A percentile compares a stretch with the other conserved stretches of the same genome.
phyloP scores from a whole-genome alignment of 2,797 vertebrate genomes.

The Nothura maculosa region DNA sequence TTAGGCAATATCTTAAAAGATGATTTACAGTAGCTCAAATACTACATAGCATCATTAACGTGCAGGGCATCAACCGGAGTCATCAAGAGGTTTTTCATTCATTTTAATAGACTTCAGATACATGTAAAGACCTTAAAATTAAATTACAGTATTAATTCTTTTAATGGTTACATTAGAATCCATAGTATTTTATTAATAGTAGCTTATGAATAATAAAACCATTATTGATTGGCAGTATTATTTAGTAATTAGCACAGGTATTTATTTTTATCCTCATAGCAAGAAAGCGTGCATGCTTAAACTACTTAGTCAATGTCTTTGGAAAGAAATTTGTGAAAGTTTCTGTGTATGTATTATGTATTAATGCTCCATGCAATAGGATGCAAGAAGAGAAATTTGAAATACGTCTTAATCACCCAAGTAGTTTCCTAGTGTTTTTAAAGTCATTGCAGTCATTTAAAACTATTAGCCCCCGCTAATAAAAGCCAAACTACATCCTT shows the following conservation, averaged over 20 bases:
- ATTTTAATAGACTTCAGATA: constrained; percentile 60
- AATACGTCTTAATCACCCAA: neutral
- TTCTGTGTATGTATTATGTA: fast-evolving
- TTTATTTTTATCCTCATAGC: constrained; percentile 1
- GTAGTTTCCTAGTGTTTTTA: neutral
- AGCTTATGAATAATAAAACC: constrained; percentile 53
- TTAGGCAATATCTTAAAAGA: constrained; percentile 32
- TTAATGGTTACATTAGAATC: constrained; percentile 34
- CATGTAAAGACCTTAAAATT: constrained; percentile 64
- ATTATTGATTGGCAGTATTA: constrained; percentile 60
- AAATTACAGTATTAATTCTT: constrained; percentile 66
- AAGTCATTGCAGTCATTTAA: neutral
- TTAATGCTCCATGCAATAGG: neutral
- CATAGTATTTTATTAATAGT: constrained; percentile 35
- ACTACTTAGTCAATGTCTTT: neutral
- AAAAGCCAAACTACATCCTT: neutral
- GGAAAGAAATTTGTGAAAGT: neutral
- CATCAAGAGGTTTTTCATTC: constrained; percentile 62
- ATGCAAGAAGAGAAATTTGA: neutral
- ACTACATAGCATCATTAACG: constrained; percentile 19
- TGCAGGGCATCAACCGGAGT: constrained; percentile 23
- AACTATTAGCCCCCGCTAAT: neutral
- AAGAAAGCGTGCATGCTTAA: neutral
- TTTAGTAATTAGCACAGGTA: constrained; percentile 40
- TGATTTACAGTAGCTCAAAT: constrained; percentile 41